Base-by-base conservation (phyloP, 2,888 invertebrate genomes). In the Odontocerum albicorne region DNA sequence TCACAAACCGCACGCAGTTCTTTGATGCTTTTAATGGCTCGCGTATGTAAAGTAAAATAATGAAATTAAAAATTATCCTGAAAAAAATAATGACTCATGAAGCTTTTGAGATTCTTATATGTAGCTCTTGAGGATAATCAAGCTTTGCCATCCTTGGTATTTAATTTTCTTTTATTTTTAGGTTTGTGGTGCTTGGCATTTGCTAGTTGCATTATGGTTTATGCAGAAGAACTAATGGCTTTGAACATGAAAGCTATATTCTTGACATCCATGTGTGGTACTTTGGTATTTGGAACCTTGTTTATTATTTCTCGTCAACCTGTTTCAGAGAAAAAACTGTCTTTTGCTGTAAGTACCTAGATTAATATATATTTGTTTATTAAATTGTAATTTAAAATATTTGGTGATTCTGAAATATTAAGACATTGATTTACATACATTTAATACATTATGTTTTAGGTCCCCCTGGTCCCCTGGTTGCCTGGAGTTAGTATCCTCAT, bases 381-480 rank as follows among this genome's bases (percentile, higher is more conserved):
- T n/a, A n/a, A n/a, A n/a, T n/a, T n/a, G n/a, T n/a, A n/a, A n/a
- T n/a, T n/a, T n/a, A n/a, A n/a, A n/a, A n/a, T n/a, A n/a, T n/a
- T n/a, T n/a, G n/a, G n/a, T n/a, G n/a, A n/a, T n/a, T n/a, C n/a
- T n/a, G n/a, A n/a, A n/a, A n/a, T n/a, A n/a, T 17, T 12, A 33
- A 33, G 15, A 12, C 16, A 7, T 1, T 4, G n/a, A 35, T 15
- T 35, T 35, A 15, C 2, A 35, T 15, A 35, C 1, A 35, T n/a
- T n/a, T n/a, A n/a, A 17, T 15, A 8, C n/a, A 1, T 40, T 19
- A n/a, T 66, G 21, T 72, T 72, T 61, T 69, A 92, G 86, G 93
- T 93, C 2, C 94, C 94, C 2, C 71, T 87, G 36, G 90, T 94
- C 3, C 95, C 95, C 19, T 80, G 90, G 71, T 69, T 94, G 64